Conservation (phyloP, 2,113 vertebrate genomes). For the Phylloscopus whistleri region DNA sequence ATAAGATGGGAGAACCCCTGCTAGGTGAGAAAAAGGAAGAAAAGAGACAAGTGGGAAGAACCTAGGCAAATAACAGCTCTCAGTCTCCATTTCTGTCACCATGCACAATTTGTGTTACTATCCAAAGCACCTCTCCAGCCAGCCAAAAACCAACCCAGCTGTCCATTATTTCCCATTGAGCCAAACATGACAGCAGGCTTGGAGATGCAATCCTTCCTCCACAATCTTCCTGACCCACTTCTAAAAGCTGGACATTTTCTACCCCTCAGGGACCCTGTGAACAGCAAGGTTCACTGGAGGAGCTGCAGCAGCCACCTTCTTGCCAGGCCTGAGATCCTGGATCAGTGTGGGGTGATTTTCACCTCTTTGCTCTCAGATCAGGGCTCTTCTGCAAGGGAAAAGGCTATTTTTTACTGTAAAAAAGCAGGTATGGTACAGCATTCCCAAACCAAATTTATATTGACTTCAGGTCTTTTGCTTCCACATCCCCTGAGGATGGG, state of each 20-base stretch:
- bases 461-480: background rate
- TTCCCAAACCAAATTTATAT: background rate
- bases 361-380: background rate
- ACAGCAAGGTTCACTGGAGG: background rate
- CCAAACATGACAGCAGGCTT: background rate
- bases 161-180: fast-evolving
- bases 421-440: background rate
- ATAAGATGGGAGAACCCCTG: background rate
- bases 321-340: fast-evolving
- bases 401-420: background rate
- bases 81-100: background rate
- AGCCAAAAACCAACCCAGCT: background rate
- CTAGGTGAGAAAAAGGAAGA: background rate
- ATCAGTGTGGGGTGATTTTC: background rate
- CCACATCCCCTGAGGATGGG: background rate
- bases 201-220: background rate
- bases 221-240: background rate
- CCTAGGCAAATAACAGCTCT: background rate
- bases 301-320: background rate
- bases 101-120: background rate
- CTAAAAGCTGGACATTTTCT: background rate
- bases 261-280: background rate
- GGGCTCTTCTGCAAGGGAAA: background rate
- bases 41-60: background rate
- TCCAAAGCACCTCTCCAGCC: background rate